Conservation (phyloP, 1,140 invertebrate genomes). For the Scaptomyza pallida region DNA sequence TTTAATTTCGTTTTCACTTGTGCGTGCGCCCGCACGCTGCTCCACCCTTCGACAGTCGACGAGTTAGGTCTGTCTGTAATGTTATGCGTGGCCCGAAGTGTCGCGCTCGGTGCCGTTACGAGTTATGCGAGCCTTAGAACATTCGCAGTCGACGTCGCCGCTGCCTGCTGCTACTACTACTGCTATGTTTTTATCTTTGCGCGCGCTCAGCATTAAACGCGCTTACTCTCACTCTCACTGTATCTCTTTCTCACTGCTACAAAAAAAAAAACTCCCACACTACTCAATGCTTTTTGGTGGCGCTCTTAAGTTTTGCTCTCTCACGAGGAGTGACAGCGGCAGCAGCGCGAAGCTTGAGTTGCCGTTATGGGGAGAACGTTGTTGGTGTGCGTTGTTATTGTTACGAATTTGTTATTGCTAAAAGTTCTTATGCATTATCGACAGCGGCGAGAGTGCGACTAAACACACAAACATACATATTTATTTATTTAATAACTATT, state of each 20-base stretch:
- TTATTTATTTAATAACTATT: slow-evolving; percentile 38
- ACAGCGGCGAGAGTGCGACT: slow-evolving; percentile 15
- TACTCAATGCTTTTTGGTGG: neutral
- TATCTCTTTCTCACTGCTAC: slow-evolving; percentile 5
- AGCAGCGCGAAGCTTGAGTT: slow-evolving; percentile 21
- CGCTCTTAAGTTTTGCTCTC: slow-evolving; percentile 39
- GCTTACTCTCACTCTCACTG: slow-evolving; percentile 7
- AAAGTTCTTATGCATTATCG: slow-evolving; percentile 39
- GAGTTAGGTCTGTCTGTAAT: slow-evolving; percentile 18
- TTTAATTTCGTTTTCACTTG: slow-evolving; percentile 61
- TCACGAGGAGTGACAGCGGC: neutral
- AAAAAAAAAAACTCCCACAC: slow-evolving; percentile 14
- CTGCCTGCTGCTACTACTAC: slow-evolving; percentile 17
- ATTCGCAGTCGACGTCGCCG: slow-evolving; percentile 36
- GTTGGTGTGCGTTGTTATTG: slow-evolving; percentile 36
- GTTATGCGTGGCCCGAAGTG: slow-evolving; percentile 52
- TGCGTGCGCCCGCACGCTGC: slow-evolving; percentile 12
- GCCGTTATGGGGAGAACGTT: slow-evolving; percentile 34
- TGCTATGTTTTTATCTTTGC: slow-evolving; percentile 46
- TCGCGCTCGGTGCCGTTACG: slow-evolving; percentile 32
- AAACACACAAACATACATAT: neutral
- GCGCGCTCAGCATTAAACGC: slow-evolving; percentile 38
- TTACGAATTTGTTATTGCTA: slow-evolving; percentile 29
- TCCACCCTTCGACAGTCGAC: slow-evolving; percentile 19
- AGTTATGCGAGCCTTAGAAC: slow-evolving; percentile 42